Evolutionary conservation across 2,797 vertebrate species (phyloP).

Genomic region (Danio aesculapii): DNA sequence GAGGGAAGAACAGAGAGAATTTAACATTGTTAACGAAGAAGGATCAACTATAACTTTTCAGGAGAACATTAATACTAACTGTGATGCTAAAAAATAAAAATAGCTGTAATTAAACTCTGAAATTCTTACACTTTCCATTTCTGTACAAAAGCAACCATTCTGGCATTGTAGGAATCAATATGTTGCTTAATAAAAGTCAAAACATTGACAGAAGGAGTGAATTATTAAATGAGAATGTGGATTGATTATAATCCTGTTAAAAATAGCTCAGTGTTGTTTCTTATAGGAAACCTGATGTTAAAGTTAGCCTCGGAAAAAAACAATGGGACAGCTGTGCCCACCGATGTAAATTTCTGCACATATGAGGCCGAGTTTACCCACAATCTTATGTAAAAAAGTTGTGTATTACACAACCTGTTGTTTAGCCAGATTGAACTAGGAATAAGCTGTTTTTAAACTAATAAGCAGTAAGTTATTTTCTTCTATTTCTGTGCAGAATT

Average conservation of each 20-base stretch:
- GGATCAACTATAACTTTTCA: background rate
- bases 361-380: too few relatives aligned
- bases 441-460: too few relatives aligned
- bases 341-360: too few relatives aligned
- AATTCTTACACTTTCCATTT: background rate
- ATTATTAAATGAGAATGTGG: background rate
- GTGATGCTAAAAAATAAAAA: background rate
- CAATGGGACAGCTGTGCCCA: too few relatives aligned
- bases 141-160: background rate
- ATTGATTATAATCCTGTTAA: background rate
- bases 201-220: slow-evolving; percentile 2
- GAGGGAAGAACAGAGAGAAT: slow-evolving; percentile 47
- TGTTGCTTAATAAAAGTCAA: background rate
- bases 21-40: background rate
- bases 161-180: slow-evolving; percentile 14
- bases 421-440: too few relatives aligned
- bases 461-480: too few relatives aligned
- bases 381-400: too few relatives aligned
- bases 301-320: background rate
- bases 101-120: background rate
- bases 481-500: too few relatives aligned
- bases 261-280: background rate
- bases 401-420: too few relatives aligned
- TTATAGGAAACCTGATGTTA: slow-evolving; percentile 3
- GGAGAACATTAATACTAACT: background rate